Percentiles rank a stretch among this genome's conserved stretches.
phyloP scores from a whole-genome alignment of 2,888 invertebrate genomes.

The Liodrosophila aerea region DNA sequence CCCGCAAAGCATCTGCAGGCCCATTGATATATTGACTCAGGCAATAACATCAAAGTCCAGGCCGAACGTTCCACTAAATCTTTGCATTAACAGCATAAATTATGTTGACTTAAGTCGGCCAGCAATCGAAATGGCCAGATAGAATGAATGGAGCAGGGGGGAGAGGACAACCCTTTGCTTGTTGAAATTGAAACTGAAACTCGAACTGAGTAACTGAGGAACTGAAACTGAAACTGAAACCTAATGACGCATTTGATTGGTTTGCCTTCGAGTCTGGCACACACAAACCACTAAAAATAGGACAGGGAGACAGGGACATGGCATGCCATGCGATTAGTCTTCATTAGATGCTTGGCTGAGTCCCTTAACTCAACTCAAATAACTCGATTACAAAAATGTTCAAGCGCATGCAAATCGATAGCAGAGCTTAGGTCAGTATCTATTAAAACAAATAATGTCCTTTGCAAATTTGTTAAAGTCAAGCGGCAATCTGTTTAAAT shows the following conservation, averaged over 20 bases:
- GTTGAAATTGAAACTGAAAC: slow-evolving; percentile 10
- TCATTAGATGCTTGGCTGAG: slow-evolving; percentile 42
- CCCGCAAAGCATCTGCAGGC: slow-evolving; percentile 12
- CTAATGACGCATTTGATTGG: slow-evolving; percentile 51
- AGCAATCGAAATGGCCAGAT: not conserved
- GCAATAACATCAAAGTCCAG: slow-evolving; percentile 28
- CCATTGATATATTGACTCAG: slow-evolving; percentile 38
- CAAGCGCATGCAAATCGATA: slow-evolving; percentile 26
- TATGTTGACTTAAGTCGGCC: slow-evolving; percentile 35
- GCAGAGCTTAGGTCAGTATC: not conserved
- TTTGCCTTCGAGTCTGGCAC: not conserved
- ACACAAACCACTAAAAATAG: slow-evolving; percentile 24
- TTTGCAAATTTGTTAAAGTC: no score
- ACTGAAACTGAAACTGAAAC: slow-evolving; percentile 23
- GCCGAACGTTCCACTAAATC: no score
- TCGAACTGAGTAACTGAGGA: slow-evolving; percentile 27
- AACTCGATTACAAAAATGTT: slow-evolving; percentile 20
- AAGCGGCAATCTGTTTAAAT: no score
- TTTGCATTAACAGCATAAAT: slow-evolving; percentile 37
- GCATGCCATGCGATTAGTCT: slow-evolving; percentile 79
- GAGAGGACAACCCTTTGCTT: not conserved
- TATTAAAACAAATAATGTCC: no score
- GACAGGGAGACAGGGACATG: no score
- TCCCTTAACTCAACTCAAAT: slow-evolving; percentile 24
- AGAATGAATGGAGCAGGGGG: not conserved